Evolutionary conservation across 2,888 invertebrate species (phyloP).

Genomic region (Ashinkailepas kermadecensis): DNA sequence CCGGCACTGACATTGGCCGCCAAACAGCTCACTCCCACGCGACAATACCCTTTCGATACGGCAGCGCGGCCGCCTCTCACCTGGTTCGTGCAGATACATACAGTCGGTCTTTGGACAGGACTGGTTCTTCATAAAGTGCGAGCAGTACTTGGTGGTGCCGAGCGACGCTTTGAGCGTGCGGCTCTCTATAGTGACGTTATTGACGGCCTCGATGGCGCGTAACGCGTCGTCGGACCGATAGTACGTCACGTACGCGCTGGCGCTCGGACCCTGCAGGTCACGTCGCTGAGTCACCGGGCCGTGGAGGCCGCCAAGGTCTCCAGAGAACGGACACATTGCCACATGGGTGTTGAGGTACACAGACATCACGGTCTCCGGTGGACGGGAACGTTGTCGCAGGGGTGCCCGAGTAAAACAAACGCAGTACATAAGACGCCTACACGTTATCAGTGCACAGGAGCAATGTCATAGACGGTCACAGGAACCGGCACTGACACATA

Average conservation of each 20-base stretch:
- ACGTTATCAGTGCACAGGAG: too few relatives aligned
- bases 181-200: slow-evolving; percentile 93
- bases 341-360: too few relatives aligned
- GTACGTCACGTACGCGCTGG: slow-evolving; percentile 95
- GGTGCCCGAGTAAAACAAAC: too few relatives aligned
- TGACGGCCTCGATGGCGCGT: slow-evolving; percentile 92
- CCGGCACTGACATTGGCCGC: too few relatives aligned
- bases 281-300: not conserved
- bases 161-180: slow-evolving; percentile 93
- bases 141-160: slow-evolving; percentile 99
- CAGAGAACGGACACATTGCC: too few relatives aligned
- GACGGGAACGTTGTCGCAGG: too few relatives aligned
- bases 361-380: too few relatives aligned
- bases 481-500: too few relatives aligned
- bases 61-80: slow-evolving; percentile 44
- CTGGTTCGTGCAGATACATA: slow-evolving; percentile 99
- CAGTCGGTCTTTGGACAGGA: slow-evolving; percentile 97
- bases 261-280: slow-evolving; percentile 39
- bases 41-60: too few relatives aligned
- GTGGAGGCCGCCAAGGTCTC: not conserved
- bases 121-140: slow-evolving; percentile 97
- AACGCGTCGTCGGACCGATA: slow-evolving; percentile 79
- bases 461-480: too few relatives aligned
- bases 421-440: too few relatives aligned
- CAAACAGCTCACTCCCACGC: too few relatives aligned